A percentile compares a stretch with the other conserved stretches of the same genome.
phyloP scores from a whole-genome alignment of 2,797 vertebrate genomes.

The Ctenosaura bakeri region DNA sequence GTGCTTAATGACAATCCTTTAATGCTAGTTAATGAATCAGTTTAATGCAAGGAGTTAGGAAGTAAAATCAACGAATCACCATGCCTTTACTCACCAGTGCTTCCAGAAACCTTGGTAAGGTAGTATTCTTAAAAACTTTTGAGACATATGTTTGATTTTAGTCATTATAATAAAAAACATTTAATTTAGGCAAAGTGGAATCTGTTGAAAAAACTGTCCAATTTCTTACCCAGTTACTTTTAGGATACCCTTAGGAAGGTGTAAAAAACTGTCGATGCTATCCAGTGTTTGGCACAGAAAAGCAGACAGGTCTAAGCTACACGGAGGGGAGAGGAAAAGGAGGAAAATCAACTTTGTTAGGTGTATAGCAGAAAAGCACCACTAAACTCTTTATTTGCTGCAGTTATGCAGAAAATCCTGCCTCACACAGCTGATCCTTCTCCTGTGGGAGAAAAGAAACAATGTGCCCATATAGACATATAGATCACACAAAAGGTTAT shows the following conservation, averaged over 20 bases:
- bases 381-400: background rate
- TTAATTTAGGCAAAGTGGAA: background rate
- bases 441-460: background rate
- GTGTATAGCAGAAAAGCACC: background rate
- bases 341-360: background rate
- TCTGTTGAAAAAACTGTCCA: background rate
- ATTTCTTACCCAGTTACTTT: background rate
- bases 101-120: background rate
- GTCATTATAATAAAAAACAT: background rate
- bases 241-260: background rate
- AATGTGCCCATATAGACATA: slow-evolving; percentile 26
- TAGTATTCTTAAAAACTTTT: background rate
- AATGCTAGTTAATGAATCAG: slow-evolving; percentile 25
- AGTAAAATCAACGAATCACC: background rate
- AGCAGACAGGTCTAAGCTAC: background rate
- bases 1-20: background rate
- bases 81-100: background rate
- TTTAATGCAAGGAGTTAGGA: background rate
- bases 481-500: background rate
- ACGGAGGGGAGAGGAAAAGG: background rate
- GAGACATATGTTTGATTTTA: background rate
- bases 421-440: background rate
- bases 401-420: background rate
- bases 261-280: background rate
- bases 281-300: background rate